Evolutionary conservation across 2,113 vertebrate genomes (phyloP).

Genomic region (Saccopteryx leptura): DNA sequence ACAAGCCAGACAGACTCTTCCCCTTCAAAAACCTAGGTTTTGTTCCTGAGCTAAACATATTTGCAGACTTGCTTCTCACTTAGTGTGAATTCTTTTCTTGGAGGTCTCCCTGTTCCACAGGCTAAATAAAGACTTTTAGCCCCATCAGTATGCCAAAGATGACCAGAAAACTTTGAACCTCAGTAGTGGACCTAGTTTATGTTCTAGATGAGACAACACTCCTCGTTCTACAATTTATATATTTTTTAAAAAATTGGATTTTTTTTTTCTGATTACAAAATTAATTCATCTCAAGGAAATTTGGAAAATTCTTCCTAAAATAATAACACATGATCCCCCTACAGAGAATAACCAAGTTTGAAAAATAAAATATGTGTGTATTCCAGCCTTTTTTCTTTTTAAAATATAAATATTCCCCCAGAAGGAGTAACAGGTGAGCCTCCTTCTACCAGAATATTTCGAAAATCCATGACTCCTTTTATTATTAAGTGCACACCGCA

Average conservation of each 20-base stretch:
- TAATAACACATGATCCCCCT: background rate
- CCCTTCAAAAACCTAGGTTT: slow-evolving; percentile 51
- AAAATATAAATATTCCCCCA: background rate
- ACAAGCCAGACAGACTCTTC: slow-evolving; percentile 1
- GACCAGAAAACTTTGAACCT: slow-evolving; percentile 43
- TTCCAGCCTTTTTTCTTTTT: slow-evolving; percentile 43
- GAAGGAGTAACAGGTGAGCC: background rate
- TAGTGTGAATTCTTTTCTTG: slow-evolving; percentile 9
- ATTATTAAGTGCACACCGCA: background rate
- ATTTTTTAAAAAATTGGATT: no score
- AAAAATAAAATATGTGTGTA: background rate
- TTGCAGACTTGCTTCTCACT: slow-evolving; percentile 12
- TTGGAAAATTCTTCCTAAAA: background rate
- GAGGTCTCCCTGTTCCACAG: background rate
- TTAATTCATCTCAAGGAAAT: slow-evolving; percentile 45
- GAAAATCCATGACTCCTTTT: background rate
- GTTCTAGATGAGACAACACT: background rate
- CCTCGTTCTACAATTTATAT: background rate
- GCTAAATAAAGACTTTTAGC: slow-evolving; percentile 38
- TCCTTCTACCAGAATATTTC: slow-evolving; percentile 50
- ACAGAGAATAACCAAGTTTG: slow-evolving; percentile 36
- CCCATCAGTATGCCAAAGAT: background rate
- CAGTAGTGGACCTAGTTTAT: background rate
- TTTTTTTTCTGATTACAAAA: slow-evolving; percentile 48
- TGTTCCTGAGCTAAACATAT: slow-evolving; percentile 47